Base-by-base conservation (phyloP, 2,888 invertebrate species). In the Lithophane ornitopus region DNA sequence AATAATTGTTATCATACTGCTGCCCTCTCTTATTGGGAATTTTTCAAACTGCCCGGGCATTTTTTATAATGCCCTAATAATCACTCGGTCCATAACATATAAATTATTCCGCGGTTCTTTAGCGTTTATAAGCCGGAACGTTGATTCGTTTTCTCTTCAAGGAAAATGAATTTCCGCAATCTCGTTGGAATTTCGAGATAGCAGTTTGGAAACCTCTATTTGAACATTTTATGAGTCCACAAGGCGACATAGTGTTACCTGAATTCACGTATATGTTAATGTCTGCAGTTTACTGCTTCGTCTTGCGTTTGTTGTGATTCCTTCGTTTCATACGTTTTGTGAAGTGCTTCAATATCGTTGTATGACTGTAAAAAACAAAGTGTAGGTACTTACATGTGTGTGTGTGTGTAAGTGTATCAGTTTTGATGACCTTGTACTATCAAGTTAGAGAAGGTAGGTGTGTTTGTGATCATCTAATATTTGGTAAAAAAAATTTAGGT, bases 81-180 rank as follows among this genome's bases (percentile, higher is more conserved):
- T 82, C 77, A n/a, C n/a, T n/a, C n/a, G n/a, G n/a, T n/a, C n/a
- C n/a, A n/a, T n/a, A n/a, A n/a, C n/a, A n/a, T 72, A 71, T 78
- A 63, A 82, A 87, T 82, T 61, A 83, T 81, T 73, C 2, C 9
- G 65, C 58, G 77, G 70, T 74, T 52, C 63, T 67, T 67, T 62
- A 71, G 12, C 69, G n/a, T 67, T 78, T 74, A 82, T 62, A 76
- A 75, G 74, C 70, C 11, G 58, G 28, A 81, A 67, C 77, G 73
- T 76, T 82, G 77, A 87, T 84, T 86, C 66, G 74, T 74, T 78
- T 74, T 75, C 76, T 81, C 67, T 82, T 68, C 54, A 54, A 65
- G 63, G 54, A 67, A 70, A 84, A 88, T 76, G 70, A 73, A 80
- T 88, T 82, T 66, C 70, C 78, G 41, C 70, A 75, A 82, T 82